These are phyloP conservation scores for Acropternis orthonyx DNA, from an alignment of 2,797 vertebrate genomes.

Conservation along the genomic window DNA sequence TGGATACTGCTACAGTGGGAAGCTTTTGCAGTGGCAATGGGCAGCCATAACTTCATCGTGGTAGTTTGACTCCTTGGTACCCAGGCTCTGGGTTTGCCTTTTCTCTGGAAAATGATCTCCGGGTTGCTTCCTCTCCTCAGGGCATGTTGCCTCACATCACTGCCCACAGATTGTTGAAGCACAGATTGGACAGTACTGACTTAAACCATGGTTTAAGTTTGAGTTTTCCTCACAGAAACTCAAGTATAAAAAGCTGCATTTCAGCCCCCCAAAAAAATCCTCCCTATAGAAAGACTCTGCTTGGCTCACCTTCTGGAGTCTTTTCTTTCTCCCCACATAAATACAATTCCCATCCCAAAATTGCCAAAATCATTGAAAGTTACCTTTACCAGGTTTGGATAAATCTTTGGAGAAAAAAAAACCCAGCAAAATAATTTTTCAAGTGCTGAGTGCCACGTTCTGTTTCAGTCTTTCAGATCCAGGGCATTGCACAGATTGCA, in stretches of 20 bases:
- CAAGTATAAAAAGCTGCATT: background rate
- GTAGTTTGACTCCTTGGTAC: background rate
- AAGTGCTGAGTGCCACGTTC: background rate
- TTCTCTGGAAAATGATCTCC: background rate
- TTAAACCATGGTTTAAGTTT: background rate
- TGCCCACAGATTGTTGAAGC: background rate
- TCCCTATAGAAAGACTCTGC: background rate
- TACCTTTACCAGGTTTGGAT: background rate
- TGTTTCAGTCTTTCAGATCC: background rate
- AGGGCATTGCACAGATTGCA: background rate
- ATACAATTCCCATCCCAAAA: background rate
- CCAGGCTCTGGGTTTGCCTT: background rate
- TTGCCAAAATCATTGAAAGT: background rate
- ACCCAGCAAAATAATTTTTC: background rate
- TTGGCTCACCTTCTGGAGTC: background rate
- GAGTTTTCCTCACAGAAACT: background rate
- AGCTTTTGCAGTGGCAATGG: background rate
- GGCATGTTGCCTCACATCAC: background rate
- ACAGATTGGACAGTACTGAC: background rate
- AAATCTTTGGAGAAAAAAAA: rapidly evolving
- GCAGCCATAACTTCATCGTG: background rate
- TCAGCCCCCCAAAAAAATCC: background rate
- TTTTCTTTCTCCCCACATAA: background rate
- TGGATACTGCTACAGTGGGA: background rate
- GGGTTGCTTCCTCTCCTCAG: background rate